Evolutionary conservation across 1,140 invertebrate species (phyloP).

Genomic region (Sesamia nonagrioides): DNA sequence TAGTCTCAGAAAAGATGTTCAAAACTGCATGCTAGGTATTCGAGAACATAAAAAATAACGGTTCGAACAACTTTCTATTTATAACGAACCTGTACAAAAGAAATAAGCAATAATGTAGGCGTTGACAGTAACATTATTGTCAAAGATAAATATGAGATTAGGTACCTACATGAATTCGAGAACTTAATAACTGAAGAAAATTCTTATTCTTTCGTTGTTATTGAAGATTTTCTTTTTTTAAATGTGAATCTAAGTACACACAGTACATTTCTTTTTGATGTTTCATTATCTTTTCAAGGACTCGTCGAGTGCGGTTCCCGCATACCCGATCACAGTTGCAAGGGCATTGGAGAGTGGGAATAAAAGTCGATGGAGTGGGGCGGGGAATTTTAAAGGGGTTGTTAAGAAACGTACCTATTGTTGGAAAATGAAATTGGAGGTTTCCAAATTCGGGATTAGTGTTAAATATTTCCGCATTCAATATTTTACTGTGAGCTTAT

Average conservation of each 20-base stretch:
- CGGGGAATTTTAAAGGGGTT: no score
- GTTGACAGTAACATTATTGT: conserved; percentile 7
- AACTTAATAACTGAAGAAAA: no score
- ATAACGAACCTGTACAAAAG: not conserved
- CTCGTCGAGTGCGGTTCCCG: not conserved
- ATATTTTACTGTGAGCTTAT: not conserved
- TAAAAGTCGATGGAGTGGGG: no score
- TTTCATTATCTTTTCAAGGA: not conserved
- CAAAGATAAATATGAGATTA: not conserved
- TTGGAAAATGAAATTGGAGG: not conserved
- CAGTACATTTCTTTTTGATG: not conserved
- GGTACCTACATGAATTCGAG: conserved; percentile 12
- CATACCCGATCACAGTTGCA: not conserved
- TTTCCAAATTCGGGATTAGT: not conserved
- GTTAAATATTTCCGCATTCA: not conserved
- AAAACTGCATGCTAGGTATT: no score
- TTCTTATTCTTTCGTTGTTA: no score
- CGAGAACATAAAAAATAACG: not conserved
- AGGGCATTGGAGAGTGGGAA: not conserved
- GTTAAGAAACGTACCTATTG: not conserved
- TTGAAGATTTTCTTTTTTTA: not conserved
- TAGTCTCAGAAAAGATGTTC: no score
- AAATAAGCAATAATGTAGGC: conserved; percentile 12
- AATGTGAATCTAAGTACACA: not conserved
- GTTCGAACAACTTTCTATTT: not conserved